These are phyloP conservation scores for Cephus pulcher DNA, from an alignment of 2,888 invertebrate genomes.

Conservation along the genomic window DNA sequence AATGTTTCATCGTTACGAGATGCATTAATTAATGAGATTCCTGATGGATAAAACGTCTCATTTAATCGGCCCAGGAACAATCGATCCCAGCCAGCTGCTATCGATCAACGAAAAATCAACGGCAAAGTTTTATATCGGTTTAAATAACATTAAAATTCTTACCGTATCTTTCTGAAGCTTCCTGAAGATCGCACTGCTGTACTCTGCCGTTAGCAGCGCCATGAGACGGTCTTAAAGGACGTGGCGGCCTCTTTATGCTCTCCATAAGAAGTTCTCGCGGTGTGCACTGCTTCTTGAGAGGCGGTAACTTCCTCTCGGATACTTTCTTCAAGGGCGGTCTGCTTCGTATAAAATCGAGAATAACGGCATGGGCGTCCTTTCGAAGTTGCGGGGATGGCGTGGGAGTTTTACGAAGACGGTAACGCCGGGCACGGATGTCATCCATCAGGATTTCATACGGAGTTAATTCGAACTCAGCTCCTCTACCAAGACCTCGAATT, in stretches of 20 bases:
- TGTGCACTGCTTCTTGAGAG: conserved; percentile 78
- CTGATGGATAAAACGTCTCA: not conserved
- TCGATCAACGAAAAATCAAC: not conserved
- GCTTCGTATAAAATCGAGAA: conserved; percentile 96
- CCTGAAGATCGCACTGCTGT: not conserved
- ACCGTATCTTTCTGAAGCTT: not conserved
- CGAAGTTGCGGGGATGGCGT: conserved; percentile 76
- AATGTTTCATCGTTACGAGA: not conserved
- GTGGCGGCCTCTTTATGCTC: conserved; percentile 78
- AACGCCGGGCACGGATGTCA: conserved; percentile 91
- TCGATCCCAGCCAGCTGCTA: too few relatives aligned
- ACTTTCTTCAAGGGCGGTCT: conserved; percentile 93
- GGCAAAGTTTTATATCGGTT: not conserved
- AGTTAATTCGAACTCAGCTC: conserved; percentile 91
- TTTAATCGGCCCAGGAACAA: too few relatives aligned
- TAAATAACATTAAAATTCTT: not conserved
- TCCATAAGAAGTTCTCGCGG: conserved; percentile 88
- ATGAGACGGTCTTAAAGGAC: not conserved
- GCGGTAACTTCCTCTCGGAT: conserved; percentile 85
- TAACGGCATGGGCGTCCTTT: conserved; percentile 95
- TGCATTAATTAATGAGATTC: not conserved
- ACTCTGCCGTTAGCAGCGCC: not conserved
- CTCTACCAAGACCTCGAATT: conserved; percentile 69
- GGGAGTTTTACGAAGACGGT: conserved; percentile 89
- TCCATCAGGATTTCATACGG: conserved; percentile 98